These are phyloP conservation scores for Danio aesculapii DNA, from an alignment of 2,797 vertebrate genomes.

Conservation along the genomic window DNA sequence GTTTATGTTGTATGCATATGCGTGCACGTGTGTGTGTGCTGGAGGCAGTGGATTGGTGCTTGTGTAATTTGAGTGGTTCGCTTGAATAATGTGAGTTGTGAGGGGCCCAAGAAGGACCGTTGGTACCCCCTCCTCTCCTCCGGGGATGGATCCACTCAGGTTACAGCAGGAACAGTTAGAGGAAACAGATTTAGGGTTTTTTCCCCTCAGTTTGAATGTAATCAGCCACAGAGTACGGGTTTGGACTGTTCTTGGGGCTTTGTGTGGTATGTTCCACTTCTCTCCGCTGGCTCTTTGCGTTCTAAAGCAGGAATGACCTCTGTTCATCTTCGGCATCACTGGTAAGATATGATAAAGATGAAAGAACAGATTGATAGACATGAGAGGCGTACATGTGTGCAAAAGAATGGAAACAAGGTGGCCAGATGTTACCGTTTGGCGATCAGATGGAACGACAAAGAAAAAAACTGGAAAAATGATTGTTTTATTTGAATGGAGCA, in stretches of 20 bases:
- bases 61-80: slow-evolving; percentile 32
- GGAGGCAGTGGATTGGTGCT: slow-evolving; percentile 12
- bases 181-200: slow-evolving; percentile 57
- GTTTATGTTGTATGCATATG: slow-evolving; percentile 29
- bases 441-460: background rate
- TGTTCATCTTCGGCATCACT: slow-evolving; percentile 40
- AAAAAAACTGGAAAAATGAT: background rate
- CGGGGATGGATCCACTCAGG: slow-evolving; percentile 45
- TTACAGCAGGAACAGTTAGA: slow-evolving; percentile 61
- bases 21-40: slow-evolving; percentile 19
- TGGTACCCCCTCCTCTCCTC: slow-evolving; percentile 42
- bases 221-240: slow-evolving; percentile 56
- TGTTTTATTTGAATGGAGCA: background rate
- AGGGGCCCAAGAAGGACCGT: slow-evolving; percentile 16
- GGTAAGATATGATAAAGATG: slow-evolving; percentile 55
- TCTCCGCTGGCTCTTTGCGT: slow-evolving; percentile 13
- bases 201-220: slow-evolving; percentile 61
- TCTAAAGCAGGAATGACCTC: slow-evolving; percentile 38
- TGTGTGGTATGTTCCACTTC: slow-evolving; percentile 25
- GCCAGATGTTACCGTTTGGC: slow-evolving; percentile 22
- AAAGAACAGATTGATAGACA: background rate
- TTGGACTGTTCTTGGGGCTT: slow-evolving; percentile 20
- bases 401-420: slow-evolving; percentile 28
- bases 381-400: background rate
- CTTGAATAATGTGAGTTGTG: slow-evolving; percentile 65